Evolutionary conservation across 2,113 vertebrate species (phyloP), one percentile per base, ranked within the genome.

Genomic region (Cebus imitator): DNA sequence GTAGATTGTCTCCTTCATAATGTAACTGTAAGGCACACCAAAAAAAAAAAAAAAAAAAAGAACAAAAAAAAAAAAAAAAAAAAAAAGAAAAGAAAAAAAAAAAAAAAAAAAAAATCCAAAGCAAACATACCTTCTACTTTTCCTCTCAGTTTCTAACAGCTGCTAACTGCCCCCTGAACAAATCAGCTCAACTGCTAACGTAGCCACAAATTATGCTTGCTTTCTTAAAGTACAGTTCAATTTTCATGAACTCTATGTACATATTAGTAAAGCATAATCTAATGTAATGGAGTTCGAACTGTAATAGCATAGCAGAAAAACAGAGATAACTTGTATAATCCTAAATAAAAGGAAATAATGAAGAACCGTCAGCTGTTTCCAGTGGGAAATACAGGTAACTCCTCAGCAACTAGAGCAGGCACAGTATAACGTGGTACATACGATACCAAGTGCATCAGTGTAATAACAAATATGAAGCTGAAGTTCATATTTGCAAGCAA

Each of bases 171-270:
- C 97, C 97, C 97, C 98, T 93, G 90, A 98, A 97, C 98, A 98
- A 97, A 98, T 98, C 97, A 97, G 93, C 95, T 98, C 94, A 80
- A 97, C 97, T 98, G 98, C 98, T 98, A 98, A 98, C 95, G 97
- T 98, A 97, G 97, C 84, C 96, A 98, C 96, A 98, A 98, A 98
- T 98, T 98, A 98, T 96, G 96, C 98, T 98, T 97, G 91, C 96
- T 98, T 97, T 94, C 97, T 98, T 98, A 97, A 97, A 98, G 98
- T 98, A 98, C 97, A 97, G 98, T 98, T 98, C 98, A 98, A 98
- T 99, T 98, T 99, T 98, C 97, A 94, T 97, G 97, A 98, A 98
- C 96, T 98, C 98, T 97, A 82, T 98, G 97, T 97, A 98, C 96
- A 90, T 96, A 98, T 98, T 97, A 98, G 97, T 97, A 98, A 97